Evolutionary conservation across 1,140 invertebrate genomes (phyloP), one percentile per base, ranked within the genome.

Genomic region (Branchinecta lynchi): DNA sequence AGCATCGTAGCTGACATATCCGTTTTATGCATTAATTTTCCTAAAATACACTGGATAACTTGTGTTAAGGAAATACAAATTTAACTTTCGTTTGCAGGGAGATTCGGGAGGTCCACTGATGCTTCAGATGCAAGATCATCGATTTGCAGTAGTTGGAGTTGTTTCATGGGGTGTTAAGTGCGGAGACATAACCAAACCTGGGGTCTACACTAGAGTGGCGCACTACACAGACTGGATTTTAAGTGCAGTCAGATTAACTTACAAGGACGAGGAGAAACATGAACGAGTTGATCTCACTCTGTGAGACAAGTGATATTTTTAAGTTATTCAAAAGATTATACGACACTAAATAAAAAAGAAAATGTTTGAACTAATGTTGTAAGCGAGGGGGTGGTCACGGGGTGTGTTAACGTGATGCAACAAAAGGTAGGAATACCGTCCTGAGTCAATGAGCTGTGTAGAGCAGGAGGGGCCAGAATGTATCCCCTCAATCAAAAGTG

Each of bases 101-200:
- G 89, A 92, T 77, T 90, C 87, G 44, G 90, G 91, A 43, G 90
- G 91, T 17, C 91, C 91, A 0, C 76, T 93, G 15, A 81, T 89
- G 73, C 80, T 85, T 70, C 84, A 88, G 75, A 77, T 88, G 74
- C 78, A 81, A 8, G 87, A 86, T 74, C 84, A 84, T 1, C 83
- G 86, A 65, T 92, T 89, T 88, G 81, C 85, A 0, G 82, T 83
- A 3, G 81, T 92, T n/a, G 91, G 90, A 2, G 82, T 93, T 45
- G 89, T 91, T 3, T 90, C 88, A 0, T 89, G 86, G 86, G 88
- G 87, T 7, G 81, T 87, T 7, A 81, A 84, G 8, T 90, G 88
- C 72, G 87, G 87, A 2, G 82, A 86, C 71, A 80, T 83, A 9
- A 80, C 79, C 10, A 82, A 82, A 70, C 88, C 88, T 0, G 88